Conservation (phyloP, 35 echinoderm and acorn worm genomes). For the Stichopus chloronotus region DNA sequence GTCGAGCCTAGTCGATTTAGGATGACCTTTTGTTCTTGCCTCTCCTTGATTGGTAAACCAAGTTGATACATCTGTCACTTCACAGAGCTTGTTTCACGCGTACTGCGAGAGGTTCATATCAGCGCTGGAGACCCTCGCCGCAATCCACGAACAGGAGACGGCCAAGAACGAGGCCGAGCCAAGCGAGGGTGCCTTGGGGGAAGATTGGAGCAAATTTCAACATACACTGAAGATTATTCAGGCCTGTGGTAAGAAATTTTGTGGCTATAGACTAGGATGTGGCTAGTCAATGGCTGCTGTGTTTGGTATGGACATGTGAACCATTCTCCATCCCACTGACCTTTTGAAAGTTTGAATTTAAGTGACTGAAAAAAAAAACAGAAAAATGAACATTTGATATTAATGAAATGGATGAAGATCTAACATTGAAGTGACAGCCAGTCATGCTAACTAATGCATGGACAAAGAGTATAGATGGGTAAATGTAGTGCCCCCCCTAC, state of each 20-base stretch:
- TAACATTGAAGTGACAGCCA: not conserved
- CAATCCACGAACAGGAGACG: slow-evolving; percentile 67
- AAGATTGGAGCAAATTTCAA: slow-evolving; percentile 97
- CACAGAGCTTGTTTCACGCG: slow-evolving; percentile 73
- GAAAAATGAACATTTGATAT: not conserved
- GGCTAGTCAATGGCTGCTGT: not conserved
- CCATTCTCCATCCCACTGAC: no score
- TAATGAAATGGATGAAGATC: not conserved
- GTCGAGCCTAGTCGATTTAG: no score
- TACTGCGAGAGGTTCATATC: slow-evolving; percentile 85
- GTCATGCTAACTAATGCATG: no score
- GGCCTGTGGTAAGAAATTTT: slow-evolving; percentile 81
- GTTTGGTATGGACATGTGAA: not conserved
- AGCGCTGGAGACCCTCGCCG: slow-evolving; percentile 56
- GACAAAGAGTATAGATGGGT: no score
- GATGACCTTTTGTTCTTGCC: no score
- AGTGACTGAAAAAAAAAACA: not conserved
- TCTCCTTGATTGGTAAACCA: no score
- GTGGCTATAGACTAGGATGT: not conserved
- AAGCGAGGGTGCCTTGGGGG: slow-evolving; percentile 64
- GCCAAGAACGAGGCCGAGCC: slow-evolving; percentile 41
- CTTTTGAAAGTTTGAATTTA: not conserved
- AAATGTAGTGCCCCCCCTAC: no score
- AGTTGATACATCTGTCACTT: not conserved
- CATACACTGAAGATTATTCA: slow-evolving; percentile 96